These are phyloP conservation scores for Harpalus rubripes DNA, from an alignment of 2,888 invertebrate genomes.

Conservation along the genomic window DNA sequence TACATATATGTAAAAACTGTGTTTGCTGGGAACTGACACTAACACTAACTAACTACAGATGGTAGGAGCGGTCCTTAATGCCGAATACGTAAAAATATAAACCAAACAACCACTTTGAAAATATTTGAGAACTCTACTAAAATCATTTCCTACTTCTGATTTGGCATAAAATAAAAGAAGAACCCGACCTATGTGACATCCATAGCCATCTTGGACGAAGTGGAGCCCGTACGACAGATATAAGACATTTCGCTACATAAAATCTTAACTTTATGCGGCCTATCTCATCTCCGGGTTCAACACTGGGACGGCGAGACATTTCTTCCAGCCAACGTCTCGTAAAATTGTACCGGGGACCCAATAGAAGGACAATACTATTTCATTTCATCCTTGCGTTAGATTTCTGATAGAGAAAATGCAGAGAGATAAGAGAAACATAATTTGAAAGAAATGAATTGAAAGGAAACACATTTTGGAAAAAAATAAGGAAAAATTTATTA, in stretches of 20 bases:
- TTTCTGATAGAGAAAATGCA: conserved; percentile 8
- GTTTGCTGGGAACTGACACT: no score
- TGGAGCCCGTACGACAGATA: conserved; percentile 25
- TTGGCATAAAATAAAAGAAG: conserved; percentile 33
- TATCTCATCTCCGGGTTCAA: conserved; percentile 29
- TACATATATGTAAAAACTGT: no score
- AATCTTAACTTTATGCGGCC: conserved; percentile 57
- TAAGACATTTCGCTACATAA: conserved; percentile 54
- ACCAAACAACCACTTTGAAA: neutral
- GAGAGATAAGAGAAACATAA: neutral
- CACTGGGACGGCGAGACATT: conserved; percentile 3
- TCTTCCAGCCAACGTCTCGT: conserved; percentile 41
- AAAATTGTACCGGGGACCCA: conserved; percentile 22
- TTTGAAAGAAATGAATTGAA: neutral
- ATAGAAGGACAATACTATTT: conserved; percentile 23
- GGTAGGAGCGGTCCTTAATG: no score
- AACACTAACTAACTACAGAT: no score
- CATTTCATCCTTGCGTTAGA: conserved; percentile 21
- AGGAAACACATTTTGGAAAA: conserved; percentile 3
- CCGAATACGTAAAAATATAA: neutral
- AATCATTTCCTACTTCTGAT: conserved; percentile 16
- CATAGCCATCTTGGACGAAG: conserved; percentile 12
- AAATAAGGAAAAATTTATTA: neutral
- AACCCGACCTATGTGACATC: conserved; percentile 30
- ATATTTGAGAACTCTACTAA: neutral